Base-by-base conservation (phyloP, 2,888 invertebrate species). In the Andrena camellia region DNA sequence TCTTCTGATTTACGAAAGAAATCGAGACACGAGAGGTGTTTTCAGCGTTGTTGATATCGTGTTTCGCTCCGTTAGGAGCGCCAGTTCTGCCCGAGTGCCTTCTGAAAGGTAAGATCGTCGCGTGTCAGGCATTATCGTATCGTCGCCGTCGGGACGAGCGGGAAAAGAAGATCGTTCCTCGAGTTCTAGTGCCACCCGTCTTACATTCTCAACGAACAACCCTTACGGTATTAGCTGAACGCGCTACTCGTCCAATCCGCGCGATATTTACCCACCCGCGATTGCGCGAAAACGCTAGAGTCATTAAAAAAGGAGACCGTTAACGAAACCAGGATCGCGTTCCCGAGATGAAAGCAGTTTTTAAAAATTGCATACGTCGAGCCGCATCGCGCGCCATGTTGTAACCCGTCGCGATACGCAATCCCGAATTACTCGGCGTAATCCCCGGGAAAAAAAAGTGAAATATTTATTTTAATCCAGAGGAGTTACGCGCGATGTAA, bases 1-100 rank as follows among this genome's bases (percentile, higher is more conserved):
- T 78, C 68, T 69, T 84, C 86, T 88, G 90, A 90, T 90, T 90
- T 90, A 90, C 86, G 88, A 88, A 87, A 78, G 86, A 85, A 88
- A 88, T 88, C 88, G 87, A 88, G 86, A 83, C 81, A 67, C 78
- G 71, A 81, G 81, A 59, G 76, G 70, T 82, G 57, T 57, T 57
- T 57, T 80, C 80, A 50, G 57, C 75, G 52, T 72, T 73, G 78
- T 82, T 84, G 78, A 85, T 79, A 77, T 88, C 87, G 84, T 67
- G 81, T 88, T 88, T 85, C 88, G 83, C 69, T 48, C 68, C 76
- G 73, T 86, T 73, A 76, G 69, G 35, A 64, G 26, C 59, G 33
- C 73, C 59, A 23, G 48, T 78, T 73, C 62, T n/a, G 63, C 71
- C 68, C 74, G 85, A 71, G 63, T 67, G 72, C 50, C 31, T 54